These are phyloP conservation scores for Diarsia mendica DNA, from an alignment of 2,888 invertebrate species.

Conservation along the genomic window DNA sequence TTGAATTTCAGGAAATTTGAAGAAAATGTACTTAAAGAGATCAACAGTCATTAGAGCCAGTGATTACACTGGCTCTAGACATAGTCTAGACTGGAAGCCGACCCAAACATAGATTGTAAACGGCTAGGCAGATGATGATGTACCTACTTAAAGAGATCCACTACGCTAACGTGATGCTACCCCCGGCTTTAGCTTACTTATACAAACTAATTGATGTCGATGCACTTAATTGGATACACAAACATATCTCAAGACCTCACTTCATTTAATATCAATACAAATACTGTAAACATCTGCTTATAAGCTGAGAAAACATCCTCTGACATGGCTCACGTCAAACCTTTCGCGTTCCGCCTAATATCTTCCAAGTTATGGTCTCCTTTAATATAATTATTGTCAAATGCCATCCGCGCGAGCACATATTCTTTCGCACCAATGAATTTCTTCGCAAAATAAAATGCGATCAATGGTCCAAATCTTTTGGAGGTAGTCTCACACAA, in stretches of 20 bases:
- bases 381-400: constrained; percentile 88
- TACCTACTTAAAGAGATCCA: background rate
- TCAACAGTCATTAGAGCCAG: too few relatives aligned
- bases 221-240: constrained; percentile 50
- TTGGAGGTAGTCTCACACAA: constrained; percentile 79
- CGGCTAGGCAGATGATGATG: background rate
- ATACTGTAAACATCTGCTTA: constrained; percentile 81
- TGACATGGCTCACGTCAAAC: constrained; percentile 79
- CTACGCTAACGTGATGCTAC: background rate
- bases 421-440: constrained; percentile 79
- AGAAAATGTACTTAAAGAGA: background rate
- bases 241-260: constrained; percentile 63
- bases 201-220: constrained; percentile 1
- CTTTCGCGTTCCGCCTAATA: constrained; percentile 84
- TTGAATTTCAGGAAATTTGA: background rate
- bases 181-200: background rate
- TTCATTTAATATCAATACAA: constrained; percentile 74
- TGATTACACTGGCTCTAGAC: too few relatives aligned
- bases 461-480: constrained; percentile 81
- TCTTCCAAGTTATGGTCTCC: constrained; percentile 77
- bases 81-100: too few relatives aligned
- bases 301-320: constrained; percentile 87
- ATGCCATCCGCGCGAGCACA: constrained; percentile 76
- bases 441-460: constrained; percentile 85
- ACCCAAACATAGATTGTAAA: too few relatives aligned